A percentile compares a stretch with the other conserved stretches of the same genome.
Conservation (phyloP, 2,113 vertebrate genomes). For the Ursus arctos region DNA sequence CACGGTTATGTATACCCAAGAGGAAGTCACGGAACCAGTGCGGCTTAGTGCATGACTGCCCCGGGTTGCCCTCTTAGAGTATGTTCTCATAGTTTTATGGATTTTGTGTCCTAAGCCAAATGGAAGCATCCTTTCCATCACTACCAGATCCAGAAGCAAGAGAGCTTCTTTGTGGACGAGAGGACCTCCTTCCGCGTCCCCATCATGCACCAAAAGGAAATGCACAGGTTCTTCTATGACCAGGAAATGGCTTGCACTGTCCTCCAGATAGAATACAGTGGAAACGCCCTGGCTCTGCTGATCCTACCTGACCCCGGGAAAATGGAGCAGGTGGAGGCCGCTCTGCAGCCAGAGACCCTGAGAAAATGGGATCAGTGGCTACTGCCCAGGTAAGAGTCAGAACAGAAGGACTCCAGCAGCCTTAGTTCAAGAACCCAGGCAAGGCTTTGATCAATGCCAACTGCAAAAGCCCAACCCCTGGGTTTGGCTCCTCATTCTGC, state of each 20-base stretch:
- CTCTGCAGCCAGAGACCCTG: slow-evolving; percentile 74
- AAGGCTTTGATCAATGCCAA: not conserved
- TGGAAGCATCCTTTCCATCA: slow-evolving; percentile 87
- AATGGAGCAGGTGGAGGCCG: slow-evolving; percentile 85
- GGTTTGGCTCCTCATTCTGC: not conserved
- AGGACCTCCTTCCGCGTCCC: slow-evolving; percentile 69
- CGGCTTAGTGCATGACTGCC: not conserved
- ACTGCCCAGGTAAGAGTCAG: slow-evolving; percentile 58
- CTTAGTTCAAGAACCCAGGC: not conserved
- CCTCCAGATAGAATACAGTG: slow-evolving; percentile 90
- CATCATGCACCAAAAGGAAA: slow-evolving; percentile 87
- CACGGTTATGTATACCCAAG: not conserved
- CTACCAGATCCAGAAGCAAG: slow-evolving; percentile 78
- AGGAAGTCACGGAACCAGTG: not conserved
- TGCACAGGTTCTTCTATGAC: slow-evolving; percentile 88
- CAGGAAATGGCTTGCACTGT: slow-evolving; percentile 86
- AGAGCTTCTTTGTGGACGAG: slow-evolving; percentile 78
- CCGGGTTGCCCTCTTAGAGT: not conserved
- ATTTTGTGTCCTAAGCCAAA: slow-evolving; percentile 82
- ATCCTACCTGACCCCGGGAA: slow-evolving; percentile 89
- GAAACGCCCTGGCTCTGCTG: slow-evolving; percentile 88
- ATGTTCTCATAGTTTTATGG: not conserved
- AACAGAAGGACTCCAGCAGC: fast-evolving
- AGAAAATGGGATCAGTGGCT: slow-evolving; percentile 58
- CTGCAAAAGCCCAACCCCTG: fast-evolving